Evolutionary conservation across 2,888 invertebrate genomes (phyloP), one percentile per base, ranked within the genome.

Genomic region (Hypena proboscidalis): DNA sequence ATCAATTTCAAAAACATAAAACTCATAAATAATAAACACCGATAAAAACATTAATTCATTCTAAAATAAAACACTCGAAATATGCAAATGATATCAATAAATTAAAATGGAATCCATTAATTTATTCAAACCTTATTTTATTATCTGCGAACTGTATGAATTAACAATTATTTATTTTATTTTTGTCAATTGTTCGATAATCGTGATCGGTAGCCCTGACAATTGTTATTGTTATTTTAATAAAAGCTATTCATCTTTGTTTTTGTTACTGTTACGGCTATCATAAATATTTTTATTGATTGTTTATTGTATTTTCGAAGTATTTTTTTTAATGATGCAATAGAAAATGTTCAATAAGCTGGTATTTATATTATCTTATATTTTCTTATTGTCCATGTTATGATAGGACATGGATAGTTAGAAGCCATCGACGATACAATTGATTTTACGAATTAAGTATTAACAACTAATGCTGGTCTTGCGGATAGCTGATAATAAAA

Each of bases 111-210:
- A 63, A 50, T 58, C 54, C 56, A 66, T 79, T 88, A 90, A 90
- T 89, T 84, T 86, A 89, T 90, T 87, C 90, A 85, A 82, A 80
- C 82, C 83, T 80, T 72, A 79, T 83, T 90, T 90, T 90, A 90
- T 89, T 82, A 85, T 79, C 89, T 89, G 88, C 57, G 75, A 90
- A 90, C 74, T 80, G 70, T 70, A 70, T 70, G 67, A 72, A 71
- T 72, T 60, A 66, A 64, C 75, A 72, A 79, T 83, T 81, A 77
- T 80, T 82, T 82, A 74, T 78, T 75, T 59, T 58, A 63, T 55
- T 68, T 57, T 39, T 51, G 42, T 63, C 59, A 42, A 59, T 67
- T 47, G 64, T 67, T 50, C 26, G 34, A 50, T 58, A 45, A 67
- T 65, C 49, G 48, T 51, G 48, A 56, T 67, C 55, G 32, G 67